phyloP scores from a whole-genome alignment of 2,888 invertebrate species.

The Nasonia oneida region DNA sequence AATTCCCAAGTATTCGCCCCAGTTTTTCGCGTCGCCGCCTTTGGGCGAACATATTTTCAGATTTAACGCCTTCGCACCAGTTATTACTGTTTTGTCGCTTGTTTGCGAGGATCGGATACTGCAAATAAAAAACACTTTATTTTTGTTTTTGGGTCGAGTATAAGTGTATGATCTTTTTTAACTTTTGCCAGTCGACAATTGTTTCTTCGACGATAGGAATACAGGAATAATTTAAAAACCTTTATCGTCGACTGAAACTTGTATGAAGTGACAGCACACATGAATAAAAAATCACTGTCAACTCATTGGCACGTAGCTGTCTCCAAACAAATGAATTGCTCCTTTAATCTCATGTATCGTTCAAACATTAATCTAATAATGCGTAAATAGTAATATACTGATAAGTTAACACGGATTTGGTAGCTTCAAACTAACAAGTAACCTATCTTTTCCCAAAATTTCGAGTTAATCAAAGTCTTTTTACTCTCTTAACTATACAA shows the following conservation, averaged over 20 bases:
- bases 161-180: too few relatives aligned
- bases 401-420: too few relatives aligned
- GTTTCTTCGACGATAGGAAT: background rate
- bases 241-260: background rate
- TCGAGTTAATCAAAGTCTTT: too few relatives aligned
- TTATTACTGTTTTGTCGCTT: background rate
- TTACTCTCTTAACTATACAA: too few relatives aligned
- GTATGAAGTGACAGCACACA: background rate
- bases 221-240: background rate
- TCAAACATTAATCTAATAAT: too few relatives aligned
- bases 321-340: too few relatives aligned
- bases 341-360: too few relatives aligned
- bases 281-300: background rate
- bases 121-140: background rate
- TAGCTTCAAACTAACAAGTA: too few relatives aligned
- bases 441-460: too few relatives aligned
- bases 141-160: background rate
- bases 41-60: background rate
- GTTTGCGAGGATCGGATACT: background rate
- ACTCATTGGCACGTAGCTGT: too few relatives aligned
- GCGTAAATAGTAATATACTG: too few relatives aligned
- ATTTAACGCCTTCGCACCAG: background rate
- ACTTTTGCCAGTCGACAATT: background rate
- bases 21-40: background rate
- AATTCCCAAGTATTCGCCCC: conserved; percentile 51